Evolutionary conservation across 2,797 vertebrate genomes (phyloP), one percentile per base, ranked within the genome.

Genomic region (Acipenser ruthenus): DNA sequence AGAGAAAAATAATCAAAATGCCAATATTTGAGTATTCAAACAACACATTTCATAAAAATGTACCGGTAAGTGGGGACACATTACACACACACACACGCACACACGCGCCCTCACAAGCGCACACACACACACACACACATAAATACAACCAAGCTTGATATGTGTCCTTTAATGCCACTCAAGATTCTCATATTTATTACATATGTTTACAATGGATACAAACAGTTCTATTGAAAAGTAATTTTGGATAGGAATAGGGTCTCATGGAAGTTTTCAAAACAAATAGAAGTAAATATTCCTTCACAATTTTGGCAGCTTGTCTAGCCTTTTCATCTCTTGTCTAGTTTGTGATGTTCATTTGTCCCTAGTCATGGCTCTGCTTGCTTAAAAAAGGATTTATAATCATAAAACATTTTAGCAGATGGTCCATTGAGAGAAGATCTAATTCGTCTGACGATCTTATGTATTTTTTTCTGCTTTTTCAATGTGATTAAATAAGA

Each of bases 391-490:
- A 53, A 47, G 69, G 72, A 74, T 4, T 1, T 77, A 84, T 86
- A 15, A 88, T 86, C 71, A 86, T 85, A 79, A 79, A 79, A 75
- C 75, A 62, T 56, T 77, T 82, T 69, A 75, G 77, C 83, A 77
- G 78, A 70, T 59, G 71, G 73, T 71, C 69, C 78, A 79, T 80
- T 15, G 50, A 72, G 77, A 81, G 75, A 77, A 59, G 12, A 50
- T 6, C 73, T 64, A 61, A 60, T 64, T 77, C 72, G 67, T 78
- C 75, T 76, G 52, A 67, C 73, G 68, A 68, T 11, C 73, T 1
- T 72, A 82, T 86, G n/a, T 76, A 84, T 87, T 79, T 87, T 87
- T 87, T 87, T 87, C 69, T 83, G 72, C 73, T 68, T 70, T 61
- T 48, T 10, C 62, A 70, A 76, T 67, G 81, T 83, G 86, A 84